phyloP scores from a whole-genome alignment of 1,140 invertebrate genomes.

The Sarcophaga peregrina region DNA sequence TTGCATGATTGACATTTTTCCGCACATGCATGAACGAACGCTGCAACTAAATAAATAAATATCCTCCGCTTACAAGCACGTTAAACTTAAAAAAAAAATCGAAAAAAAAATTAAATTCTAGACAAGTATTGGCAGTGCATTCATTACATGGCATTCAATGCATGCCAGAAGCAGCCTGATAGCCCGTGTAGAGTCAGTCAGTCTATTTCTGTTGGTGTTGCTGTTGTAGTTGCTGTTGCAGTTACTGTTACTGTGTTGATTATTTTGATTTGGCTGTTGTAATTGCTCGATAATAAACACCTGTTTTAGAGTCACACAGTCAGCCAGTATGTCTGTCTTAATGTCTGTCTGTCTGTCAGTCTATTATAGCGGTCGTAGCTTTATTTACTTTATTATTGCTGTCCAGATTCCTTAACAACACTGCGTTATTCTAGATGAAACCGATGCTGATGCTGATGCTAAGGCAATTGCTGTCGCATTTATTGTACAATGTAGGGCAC shows the following conservation, averaged over 20 bases:
- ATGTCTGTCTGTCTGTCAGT: too few species aligned
- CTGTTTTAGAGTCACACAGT: slow-evolving; percentile 25
- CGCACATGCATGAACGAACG: slow-evolving; percentile 39
- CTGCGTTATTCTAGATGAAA: too few species aligned
- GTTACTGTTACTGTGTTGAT: slow-evolving; percentile 7
- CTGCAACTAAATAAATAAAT: neutral
- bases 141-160: neutral
- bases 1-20: slow-evolving; percentile 48
- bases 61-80: neutral
- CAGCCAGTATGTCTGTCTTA: too few species aligned
- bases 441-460: too few species aligned
- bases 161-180: slow-evolving; percentile 20
- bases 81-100: too few species aligned
- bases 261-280: slow-evolving; percentile 44
- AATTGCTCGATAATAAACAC: slow-evolving; percentile 45
- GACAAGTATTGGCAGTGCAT: neutral
- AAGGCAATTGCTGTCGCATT: too few species aligned
- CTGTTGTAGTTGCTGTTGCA: slow-evolving; percentile 21
- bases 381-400: too few species aligned
- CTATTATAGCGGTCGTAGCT: too few species aligned
- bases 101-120: too few species aligned
- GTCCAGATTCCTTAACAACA: too few species aligned
- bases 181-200: neutral
- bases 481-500: too few species aligned
- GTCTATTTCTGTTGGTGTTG: neutral